Percentiles rank a stretch among this genome's conserved stretches.
Conservation (phyloP, 2,797 vertebrate genomes). For the Neosilurus hyrtlii region DNA sequence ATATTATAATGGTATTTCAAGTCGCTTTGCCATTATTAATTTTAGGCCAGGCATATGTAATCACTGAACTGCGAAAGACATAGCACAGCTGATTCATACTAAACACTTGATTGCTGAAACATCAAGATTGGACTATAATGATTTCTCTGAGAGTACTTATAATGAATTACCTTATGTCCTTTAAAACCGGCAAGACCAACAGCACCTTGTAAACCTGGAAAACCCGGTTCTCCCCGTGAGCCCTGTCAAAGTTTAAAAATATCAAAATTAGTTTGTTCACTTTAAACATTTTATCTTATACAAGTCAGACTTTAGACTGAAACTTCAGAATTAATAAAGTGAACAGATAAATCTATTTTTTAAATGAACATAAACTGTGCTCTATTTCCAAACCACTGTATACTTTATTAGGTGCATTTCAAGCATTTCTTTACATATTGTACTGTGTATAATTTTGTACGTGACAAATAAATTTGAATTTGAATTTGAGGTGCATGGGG, state of each 20-base stretch:
- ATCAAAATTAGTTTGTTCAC: background rate
- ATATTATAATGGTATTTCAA: background rate
- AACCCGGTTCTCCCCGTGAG: slow-evolving; percentile 65
- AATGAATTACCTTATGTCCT: slow-evolving; percentile 72
- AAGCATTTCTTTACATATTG: too few species aligned
- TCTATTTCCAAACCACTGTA: too few species aligned
- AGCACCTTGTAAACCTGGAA: slow-evolving; percentile 65
- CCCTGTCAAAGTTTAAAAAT: slow-evolving; percentile 63
- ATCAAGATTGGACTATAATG: background rate
- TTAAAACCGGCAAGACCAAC: slow-evolving; percentile 73
- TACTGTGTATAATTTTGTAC: too few species aligned
- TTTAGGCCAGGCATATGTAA: background rate
- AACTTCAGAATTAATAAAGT: background rate
- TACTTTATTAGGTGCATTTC: too few species aligned
- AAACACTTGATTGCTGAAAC: background rate
- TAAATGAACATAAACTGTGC: background rate
- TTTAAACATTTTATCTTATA: background rate
- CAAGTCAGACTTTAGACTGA: background rate
- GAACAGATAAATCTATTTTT: background rate
- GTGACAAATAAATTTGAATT: too few species aligned
- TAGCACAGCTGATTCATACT: background rate
- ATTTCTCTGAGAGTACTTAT: background rate
- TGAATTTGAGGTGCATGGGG: too few species aligned
- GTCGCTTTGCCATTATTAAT: background rate
- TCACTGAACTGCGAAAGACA: background rate